phyloP scores from a whole-genome alignment of 2,888 invertebrate species.

The Athrips mouffetella region DNA sequence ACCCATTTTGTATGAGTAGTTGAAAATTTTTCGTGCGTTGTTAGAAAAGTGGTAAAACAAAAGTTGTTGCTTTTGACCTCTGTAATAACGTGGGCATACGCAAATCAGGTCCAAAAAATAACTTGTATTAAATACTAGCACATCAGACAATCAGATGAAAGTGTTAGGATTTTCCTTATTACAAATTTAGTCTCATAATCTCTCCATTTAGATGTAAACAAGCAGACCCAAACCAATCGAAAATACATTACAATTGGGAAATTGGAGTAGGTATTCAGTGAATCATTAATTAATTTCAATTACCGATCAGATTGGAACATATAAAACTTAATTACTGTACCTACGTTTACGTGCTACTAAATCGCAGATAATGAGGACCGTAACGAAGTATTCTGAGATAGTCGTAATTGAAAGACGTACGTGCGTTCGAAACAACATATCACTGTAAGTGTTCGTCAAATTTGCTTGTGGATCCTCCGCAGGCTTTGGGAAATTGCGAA shows the following conservation, averaged over 20 bases:
- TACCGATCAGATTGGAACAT: constrained; percentile 20
- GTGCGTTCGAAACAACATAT: constrained; percentile 36
- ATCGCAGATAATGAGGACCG: constrained; percentile 22
- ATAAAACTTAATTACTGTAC: constrained; percentile 16
- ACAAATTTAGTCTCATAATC: too few species aligned
- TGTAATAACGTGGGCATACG: too few species aligned
- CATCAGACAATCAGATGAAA: too few species aligned
- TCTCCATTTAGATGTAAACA: constrained; percentile 9
- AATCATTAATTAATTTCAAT: constrained; percentile 12
- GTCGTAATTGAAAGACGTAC: constrained; percentile 33
- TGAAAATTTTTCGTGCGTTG: too few species aligned
- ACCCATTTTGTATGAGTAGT: too few species aligned
- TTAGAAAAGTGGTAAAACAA: too few species aligned
- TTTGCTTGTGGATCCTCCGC: constrained; percentile 33
- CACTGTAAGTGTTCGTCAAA: constrained; percentile 36
- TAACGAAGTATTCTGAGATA: constrained; percentile 22
- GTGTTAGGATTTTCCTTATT: too few species aligned
- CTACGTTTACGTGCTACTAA: constrained; percentile 18
- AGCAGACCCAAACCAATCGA: constrained; percentile 1
- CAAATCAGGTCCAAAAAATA: too few species aligned
- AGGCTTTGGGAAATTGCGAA: constrained; percentile 71
- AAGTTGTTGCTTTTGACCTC: too few species aligned
- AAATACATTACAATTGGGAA: constrained; percentile 12
- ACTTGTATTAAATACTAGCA: too few species aligned
- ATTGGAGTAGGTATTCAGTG: constrained; percentile 9